Conservation (phyloP, 2,113 vertebrate genomes). For the Channa maculata region DNA sequence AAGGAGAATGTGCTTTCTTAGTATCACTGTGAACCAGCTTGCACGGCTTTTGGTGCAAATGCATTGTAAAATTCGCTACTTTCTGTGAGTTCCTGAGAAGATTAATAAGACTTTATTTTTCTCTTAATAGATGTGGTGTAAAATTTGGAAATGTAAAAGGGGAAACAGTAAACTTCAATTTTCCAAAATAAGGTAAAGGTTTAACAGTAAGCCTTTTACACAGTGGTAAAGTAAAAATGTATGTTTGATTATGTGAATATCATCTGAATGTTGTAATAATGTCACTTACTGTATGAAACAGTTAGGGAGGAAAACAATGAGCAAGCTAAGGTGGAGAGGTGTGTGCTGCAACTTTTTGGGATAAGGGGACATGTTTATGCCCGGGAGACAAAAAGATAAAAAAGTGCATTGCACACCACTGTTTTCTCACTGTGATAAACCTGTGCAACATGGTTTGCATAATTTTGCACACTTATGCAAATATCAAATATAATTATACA, state of each 20-base stretch:
- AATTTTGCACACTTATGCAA: constrained; percentile 34
- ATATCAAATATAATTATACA: constrained; percentile 41
- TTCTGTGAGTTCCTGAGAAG: no score
- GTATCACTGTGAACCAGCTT: no score
- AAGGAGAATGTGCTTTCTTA: no score
- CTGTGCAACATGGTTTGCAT: constrained; percentile 57
- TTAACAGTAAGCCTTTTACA: no score
- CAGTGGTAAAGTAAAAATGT: no score
- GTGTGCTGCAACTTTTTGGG: not conserved
- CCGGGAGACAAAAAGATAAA: constrained; percentile 6
- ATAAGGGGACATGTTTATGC: constrained; percentile 10
- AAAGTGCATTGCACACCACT: constrained; percentile 9
- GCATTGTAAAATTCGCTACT: no score
- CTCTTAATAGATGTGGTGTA: no score
- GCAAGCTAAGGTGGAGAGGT: not conserved
- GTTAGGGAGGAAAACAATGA: constrained; percentile 6
- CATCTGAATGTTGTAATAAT: constrained; percentile 16
- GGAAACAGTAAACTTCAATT: no score
- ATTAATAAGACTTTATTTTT: no score
- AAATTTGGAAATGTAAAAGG: no score
- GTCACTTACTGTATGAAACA: constrained; percentile 9
- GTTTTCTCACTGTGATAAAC: constrained; percentile 22
- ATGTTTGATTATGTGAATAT: constrained; percentile 15
- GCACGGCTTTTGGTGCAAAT: no score
- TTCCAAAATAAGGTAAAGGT: no score